These are phyloP conservation scores for Drosophila pseudotalamancana DNA, from an alignment of 2,888 invertebrate genomes.

Conservation along the genomic window DNA sequence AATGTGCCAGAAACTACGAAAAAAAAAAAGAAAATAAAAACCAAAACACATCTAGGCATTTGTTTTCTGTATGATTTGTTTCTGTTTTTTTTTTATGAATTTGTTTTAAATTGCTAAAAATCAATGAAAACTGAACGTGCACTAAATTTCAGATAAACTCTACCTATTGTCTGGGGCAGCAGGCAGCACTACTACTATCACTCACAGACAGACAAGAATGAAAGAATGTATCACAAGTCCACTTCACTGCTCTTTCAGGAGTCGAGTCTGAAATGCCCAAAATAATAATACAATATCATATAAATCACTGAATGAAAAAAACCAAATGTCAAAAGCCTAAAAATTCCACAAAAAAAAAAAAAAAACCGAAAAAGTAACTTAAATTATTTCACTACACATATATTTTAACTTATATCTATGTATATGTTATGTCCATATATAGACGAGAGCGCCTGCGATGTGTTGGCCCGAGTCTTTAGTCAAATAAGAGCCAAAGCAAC, in stretches of 20 bases:
- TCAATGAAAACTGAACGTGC: constrained; percentile 83
- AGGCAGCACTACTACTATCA: constrained; percentile 75
- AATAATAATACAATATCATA: constrained; percentile 30
- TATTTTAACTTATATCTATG: constrained; percentile 49
- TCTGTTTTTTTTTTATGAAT: constrained; percentile 55
- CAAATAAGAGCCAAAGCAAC: constrained; percentile 49
- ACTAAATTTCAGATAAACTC: constrained; percentile 84
- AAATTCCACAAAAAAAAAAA: constrained; percentile 17
- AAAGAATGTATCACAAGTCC: constrained; percentile 65
- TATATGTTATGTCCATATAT: constrained; percentile 50
- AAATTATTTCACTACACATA: constrained; percentile 49
- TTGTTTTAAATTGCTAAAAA: constrained; percentile 56
- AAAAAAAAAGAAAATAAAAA: constrained; percentile 63
- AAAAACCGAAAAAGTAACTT: constrained; percentile 61
- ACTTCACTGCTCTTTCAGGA: constrained; percentile 71
- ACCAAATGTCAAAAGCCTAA: constrained; percentile 41
- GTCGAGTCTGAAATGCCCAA: constrained; percentile 66
- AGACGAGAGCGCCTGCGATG: constrained; percentile 53
- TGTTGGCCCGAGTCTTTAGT: constrained; percentile 54
- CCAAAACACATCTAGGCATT: constrained; percentile 74
- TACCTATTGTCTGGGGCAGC: constrained; percentile 83
- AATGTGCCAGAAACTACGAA: constrained; percentile 81
- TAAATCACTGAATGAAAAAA: constrained; percentile 23
- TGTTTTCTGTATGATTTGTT: constrained; percentile 70
- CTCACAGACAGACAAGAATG: constrained; percentile 77